Percentiles rank a stretch among this genome's conserved stretches.
phyloP scores from a whole-genome alignment of 2,797 vertebrate species.

The Bradypus variegatus region DNA sequence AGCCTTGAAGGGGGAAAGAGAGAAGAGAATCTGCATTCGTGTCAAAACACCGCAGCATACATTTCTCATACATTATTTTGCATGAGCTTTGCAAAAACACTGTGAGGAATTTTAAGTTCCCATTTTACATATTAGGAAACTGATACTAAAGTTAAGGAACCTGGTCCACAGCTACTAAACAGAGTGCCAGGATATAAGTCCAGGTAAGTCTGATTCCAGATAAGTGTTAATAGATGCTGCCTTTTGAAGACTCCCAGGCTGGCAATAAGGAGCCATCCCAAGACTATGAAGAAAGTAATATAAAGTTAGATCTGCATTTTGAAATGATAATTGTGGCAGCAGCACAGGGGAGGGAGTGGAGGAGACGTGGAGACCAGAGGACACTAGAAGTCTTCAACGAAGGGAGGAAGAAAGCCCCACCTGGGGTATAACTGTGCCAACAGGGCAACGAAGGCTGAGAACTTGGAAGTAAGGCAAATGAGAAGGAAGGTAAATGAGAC shows the following conservation, averaged over 20 bases:
- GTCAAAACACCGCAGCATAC: background rate
- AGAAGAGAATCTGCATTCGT: background rate
- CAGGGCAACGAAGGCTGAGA: background rate
- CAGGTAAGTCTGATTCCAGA: background rate
- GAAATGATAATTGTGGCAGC: background rate
- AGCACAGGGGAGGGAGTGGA: background rate
- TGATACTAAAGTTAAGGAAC: background rate
- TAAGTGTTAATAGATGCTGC: background rate
- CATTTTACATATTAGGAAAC: background rate
- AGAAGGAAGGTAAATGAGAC: background rate
- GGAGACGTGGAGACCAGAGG: background rate
- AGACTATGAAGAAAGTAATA: background rate
- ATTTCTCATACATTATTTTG: background rate
- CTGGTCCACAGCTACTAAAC: background rate
- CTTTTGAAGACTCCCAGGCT: background rate
- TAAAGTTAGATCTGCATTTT: background rate
- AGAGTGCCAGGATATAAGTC: background rate
- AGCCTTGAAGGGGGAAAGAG: background rate
- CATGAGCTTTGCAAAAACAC: background rate
- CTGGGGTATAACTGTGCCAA: background rate
- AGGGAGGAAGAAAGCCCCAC: background rate
- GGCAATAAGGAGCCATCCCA: background rate
- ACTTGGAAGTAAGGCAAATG: too few relatives aligned
- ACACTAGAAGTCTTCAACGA: background rate
- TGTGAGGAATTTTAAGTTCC: background rate